Conservation (phyloP, 2,888 invertebrate genomes). For the Seira musarum region DNA sequence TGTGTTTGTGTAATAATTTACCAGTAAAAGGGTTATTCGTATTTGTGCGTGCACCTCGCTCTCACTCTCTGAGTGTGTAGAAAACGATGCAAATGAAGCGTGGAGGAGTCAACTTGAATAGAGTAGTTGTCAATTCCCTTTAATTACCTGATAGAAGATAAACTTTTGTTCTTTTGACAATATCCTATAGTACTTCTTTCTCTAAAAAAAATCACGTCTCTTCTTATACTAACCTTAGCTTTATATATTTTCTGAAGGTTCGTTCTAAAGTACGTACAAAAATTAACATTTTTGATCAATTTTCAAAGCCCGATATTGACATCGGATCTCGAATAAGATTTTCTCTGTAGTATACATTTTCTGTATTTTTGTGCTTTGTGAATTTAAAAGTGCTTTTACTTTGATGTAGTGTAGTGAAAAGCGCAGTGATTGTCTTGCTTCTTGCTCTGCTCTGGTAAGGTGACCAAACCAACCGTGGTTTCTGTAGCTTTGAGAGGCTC, state of each 20-base stretch:
- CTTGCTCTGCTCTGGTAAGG: neutral
- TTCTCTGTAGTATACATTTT: too few relatives aligned
- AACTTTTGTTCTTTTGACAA: neutral
- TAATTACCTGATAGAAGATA: too few relatives aligned
- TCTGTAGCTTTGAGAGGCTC: neutral
- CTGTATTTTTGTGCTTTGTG: too few relatives aligned
- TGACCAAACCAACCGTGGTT: constrained; percentile 12
- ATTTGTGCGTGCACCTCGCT: too few relatives aligned
- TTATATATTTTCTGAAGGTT: neutral
- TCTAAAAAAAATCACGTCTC: neutral
- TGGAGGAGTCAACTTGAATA: constrained; percentile 41
- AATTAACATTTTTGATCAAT: too few relatives aligned
- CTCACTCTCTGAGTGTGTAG: too few relatives aligned
- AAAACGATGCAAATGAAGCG: constrained; percentile 39
- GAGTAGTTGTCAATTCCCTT: constrained; percentile 20
- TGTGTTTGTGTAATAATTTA: constrained; percentile 1
- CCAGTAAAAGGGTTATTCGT: neutral
- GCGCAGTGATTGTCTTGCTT: constrained; percentile 7
- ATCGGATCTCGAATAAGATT: too few relatives aligned
- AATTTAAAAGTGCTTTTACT: too few relatives aligned
- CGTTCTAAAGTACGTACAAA: neutral
- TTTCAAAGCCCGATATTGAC: too few relatives aligned
- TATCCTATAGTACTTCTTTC: neutral
- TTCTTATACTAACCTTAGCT: neutral
- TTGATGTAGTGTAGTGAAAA: constrained; percentile 6